phyloP scores from a whole-genome alignment of 2,888 invertebrate species.

The Nomada fucata region DNA sequence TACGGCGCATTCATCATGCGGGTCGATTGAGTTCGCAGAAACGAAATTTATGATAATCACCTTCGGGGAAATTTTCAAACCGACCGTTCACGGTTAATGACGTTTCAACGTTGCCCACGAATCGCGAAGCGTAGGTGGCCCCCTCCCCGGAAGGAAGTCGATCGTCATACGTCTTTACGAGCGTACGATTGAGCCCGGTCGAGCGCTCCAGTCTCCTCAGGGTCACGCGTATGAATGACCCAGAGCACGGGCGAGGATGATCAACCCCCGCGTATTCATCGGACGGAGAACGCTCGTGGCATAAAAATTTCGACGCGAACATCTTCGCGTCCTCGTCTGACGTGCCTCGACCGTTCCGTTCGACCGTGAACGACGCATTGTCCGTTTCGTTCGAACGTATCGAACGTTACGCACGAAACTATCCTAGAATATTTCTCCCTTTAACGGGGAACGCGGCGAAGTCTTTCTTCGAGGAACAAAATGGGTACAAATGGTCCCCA shows the following conservation, averaged over 20 bases:
- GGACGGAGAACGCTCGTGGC: not conserved
- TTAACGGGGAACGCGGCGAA: not conserved
- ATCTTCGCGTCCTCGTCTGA: not conserved
- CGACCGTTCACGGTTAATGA: slow-evolving; percentile 37
- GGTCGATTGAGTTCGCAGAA: slow-evolving; percentile 45
- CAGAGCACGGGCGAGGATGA: slow-evolving; percentile 29
- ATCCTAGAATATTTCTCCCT: not conserved
- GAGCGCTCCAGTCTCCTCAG: slow-evolving; percentile 65
- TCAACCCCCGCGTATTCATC: slow-evolving; percentile 15
- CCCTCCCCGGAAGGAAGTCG: slow-evolving; percentile 66
- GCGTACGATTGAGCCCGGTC: slow-evolving; percentile 61
- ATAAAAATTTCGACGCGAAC: slow-evolving; percentile 8
- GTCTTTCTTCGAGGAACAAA: not conserved
- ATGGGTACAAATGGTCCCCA: not conserved
- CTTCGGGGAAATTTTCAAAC: slow-evolving; percentile 45
- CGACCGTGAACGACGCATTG: not conserved
- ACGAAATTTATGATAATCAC: slow-evolving; percentile 40
- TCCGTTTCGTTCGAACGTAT: not conserved
- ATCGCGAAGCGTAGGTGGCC: slow-evolving; percentile 67
- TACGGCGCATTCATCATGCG: slow-evolving; percentile 30
- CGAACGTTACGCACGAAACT: not conserved
- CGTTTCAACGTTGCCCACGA: slow-evolving; percentile 38
- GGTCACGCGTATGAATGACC: slow-evolving; percentile 51
- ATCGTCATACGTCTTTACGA: slow-evolving; percentile 69
- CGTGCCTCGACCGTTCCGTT: not conserved